Evolutionary conservation across 2,797 vertebrate genomes (phyloP), one percentile per base, ranked within the genome.

Genomic region (Diglossa cyanea): DNA sequence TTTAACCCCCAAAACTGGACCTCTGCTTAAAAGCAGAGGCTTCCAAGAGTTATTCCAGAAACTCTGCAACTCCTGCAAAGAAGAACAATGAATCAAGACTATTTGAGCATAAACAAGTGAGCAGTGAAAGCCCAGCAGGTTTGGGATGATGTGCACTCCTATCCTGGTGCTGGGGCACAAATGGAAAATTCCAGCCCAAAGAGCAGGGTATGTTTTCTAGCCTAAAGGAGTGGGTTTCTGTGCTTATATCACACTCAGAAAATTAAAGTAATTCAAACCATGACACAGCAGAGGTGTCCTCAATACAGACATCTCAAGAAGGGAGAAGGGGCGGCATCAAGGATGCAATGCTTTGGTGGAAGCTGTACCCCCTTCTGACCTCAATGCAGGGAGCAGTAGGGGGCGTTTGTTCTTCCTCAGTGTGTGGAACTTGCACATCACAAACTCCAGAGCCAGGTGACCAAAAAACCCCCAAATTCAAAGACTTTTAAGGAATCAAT

Each of bases 331-430:
- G 5, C 21, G 6, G 7, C 13, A 25, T 9, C 9, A 4, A 40
- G 42, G 37, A 7, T 20, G 3, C 3, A 17, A 8, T 7, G 42
- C 14, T 58, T n/a, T 30, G 14, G 81, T 13, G 70, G 28, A 10
- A 16, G 35, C 31, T 14, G 60, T 13, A 13, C 4, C 35, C 31
- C 9, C 21, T 24, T 7, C 30, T 25, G 35, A 11, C 68, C 7
- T 12, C 12, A 21, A 1, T 0, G 12, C 28, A n/a, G 61, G 55
- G 42, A 68, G 33, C 3, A 21, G 8, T 0, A 11, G 25, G 31
- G 72, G 40, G 2, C 16, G 31, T 8, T 53, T 45, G 20, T 2
- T 74, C 42, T 37, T 17, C 44, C n/a, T 55, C 20, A 10, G 3
- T 0, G 2, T 5, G 5, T 23, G 73, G 18, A 54, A 51, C 11